These are phyloP conservation scores for Cnemophilus loriae DNA, from an alignment of 2,113 vertebrate species.

Conservation along the genomic window DNA sequence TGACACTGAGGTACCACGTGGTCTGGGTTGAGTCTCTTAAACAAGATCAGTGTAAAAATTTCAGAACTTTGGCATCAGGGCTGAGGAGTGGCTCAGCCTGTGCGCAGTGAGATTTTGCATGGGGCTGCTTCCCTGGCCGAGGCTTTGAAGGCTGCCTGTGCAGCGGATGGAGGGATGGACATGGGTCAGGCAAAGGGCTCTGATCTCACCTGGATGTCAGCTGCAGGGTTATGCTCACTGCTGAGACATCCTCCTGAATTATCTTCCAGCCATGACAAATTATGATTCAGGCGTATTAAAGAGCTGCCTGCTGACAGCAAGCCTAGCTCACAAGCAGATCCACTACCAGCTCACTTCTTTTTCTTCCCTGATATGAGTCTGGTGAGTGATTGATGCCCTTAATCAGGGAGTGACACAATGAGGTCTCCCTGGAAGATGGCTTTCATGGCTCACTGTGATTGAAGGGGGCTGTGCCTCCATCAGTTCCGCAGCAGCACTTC, in stretches of 20 bases:
- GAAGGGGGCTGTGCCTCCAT: background rate
- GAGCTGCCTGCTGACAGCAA: background rate
- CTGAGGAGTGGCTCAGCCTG: background rate
- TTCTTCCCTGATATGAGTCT: background rate
- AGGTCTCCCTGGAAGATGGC: background rate
- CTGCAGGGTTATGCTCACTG: background rate
- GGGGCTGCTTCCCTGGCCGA: rapidly evolving
- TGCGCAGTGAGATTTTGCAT: background rate
- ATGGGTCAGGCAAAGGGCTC: background rate
- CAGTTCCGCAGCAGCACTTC: background rate
- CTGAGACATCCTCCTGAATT: background rate
- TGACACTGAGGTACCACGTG: rapidly evolving
- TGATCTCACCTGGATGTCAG: background rate
- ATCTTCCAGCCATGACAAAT: background rate
- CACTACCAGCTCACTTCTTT: background rate
- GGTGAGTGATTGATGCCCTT: background rate
- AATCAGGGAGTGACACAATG: background rate
- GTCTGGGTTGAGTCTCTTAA: background rate
- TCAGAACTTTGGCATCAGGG: background rate
- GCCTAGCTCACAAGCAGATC: background rate
- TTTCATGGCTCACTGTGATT: background rate
- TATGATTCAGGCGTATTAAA: background rate
- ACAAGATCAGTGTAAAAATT: background rate
- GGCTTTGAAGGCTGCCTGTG: rapidly evolving
- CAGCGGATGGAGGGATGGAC: background rate